Conservation (phyloP, 23 tunicate species). For the Trididemnum miniatum region DNA sequence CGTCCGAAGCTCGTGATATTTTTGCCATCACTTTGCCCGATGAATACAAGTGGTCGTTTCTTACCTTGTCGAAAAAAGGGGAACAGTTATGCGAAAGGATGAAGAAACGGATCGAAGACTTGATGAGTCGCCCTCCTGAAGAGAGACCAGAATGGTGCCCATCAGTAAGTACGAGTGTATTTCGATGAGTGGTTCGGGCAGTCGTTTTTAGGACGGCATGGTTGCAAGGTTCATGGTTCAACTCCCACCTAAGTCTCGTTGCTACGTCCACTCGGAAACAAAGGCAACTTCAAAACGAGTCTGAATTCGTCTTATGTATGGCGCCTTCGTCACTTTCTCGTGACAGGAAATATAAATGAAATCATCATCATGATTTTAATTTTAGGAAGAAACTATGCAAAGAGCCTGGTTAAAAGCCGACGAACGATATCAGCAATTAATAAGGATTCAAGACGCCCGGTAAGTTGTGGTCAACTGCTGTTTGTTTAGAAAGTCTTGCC, state of each 20-base stretch:
- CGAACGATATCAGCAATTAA: slow-evolving; percentile 65
- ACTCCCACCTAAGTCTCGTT: too few relatives aligned
- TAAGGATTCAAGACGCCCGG: slow-evolving; percentile 72
- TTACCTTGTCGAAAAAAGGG: slow-evolving; percentile 79
- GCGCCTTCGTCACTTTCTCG: background rate
- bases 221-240: too few relatives aligned
- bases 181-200: background rate
- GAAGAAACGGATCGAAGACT: slow-evolving; percentile 45
- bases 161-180: slow-evolving; percentile 24
- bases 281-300: background rate
- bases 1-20: slow-evolving; percentile 87
- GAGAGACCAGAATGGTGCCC: slow-evolving; percentile 92
- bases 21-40: slow-evolving; percentile 82
- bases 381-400: slow-evolving; percentile 58
- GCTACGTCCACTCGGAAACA: background rate
- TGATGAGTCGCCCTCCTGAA: slow-evolving; percentile 13
- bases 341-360: background rate
- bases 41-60: slow-evolving; percentile 88
- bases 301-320: too few relatives aligned
- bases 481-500: background rate
- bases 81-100: slow-evolving; percentile 76
- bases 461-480: background rate
- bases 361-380: background rate
- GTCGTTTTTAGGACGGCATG: too few relatives aligned
- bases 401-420: slow-evolving; percentile 59